phyloP scores from a whole-genome alignment of 1,140 invertebrate species.

The Drosophila willistoni region DNA sequence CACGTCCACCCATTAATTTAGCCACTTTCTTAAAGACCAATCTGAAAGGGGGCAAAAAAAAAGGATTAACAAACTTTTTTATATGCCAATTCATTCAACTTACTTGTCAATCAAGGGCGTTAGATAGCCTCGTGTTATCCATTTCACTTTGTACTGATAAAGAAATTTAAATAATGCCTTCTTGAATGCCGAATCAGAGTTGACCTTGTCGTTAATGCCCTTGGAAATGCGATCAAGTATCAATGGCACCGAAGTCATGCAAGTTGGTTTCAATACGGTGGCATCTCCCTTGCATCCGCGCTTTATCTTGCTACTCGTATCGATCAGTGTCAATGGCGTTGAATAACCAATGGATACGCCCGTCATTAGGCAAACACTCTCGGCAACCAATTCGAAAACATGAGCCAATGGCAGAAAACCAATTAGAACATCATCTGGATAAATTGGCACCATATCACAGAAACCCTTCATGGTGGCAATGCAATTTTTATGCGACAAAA shows the following conservation, averaged over 20 bases:
- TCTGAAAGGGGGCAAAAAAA: constrained; percentile 30
- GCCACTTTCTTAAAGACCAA: constrained; percentile 91
- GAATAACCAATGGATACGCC: constrained; percentile 99
- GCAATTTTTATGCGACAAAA: constrained; percentile 95
- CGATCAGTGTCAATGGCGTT: constrained; percentile 96
- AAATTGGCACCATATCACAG: constrained; percentile 89
- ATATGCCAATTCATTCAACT: constrained; percentile 16
- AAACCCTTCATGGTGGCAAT: constrained; percentile 95
- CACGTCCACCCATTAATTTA: constrained; percentile 92
- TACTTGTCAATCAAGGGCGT: constrained; percentile 91
- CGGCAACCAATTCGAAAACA: constrained; percentile 96
- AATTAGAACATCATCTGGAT: constrained; percentile 92
- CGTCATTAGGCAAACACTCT: constrained; percentile 89
- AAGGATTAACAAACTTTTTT: neutral
- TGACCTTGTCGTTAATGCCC: constrained; percentile 95
- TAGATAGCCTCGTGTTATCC: constrained; percentile 92
- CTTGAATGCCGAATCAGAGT: constrained; percentile 89
- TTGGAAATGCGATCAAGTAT: constrained; percentile 98
- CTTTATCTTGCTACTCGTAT: constrained; percentile 97
- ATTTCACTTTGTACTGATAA: constrained; percentile 94
- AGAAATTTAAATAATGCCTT: constrained; percentile 95
- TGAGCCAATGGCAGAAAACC: constrained; percentile 98
- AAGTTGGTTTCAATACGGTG: constrained; percentile 94
- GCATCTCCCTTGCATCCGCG: constrained; percentile 96
- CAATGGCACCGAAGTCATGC: constrained; percentile 97